Conservation (phyloP, 2,888 invertebrate genomes). For the Morinoia aosen region DNA sequence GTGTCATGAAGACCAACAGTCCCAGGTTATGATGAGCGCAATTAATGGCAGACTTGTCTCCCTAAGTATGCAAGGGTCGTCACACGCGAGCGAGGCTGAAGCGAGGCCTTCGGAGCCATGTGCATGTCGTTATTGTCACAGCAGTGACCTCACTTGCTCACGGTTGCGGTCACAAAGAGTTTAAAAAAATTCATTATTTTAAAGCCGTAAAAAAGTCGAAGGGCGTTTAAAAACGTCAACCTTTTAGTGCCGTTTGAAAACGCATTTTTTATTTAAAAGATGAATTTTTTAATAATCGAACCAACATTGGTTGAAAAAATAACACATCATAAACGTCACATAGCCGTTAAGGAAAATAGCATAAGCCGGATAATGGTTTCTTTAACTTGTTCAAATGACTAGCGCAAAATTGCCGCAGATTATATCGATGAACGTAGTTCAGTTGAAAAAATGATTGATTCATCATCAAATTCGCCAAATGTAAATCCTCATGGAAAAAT, state of each 20-base stretch:
- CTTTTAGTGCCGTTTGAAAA: not conserved
- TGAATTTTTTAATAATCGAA: not conserved
- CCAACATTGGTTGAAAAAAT: not conserved
- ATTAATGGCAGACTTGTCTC: not conserved
- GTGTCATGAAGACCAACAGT: not conserved
- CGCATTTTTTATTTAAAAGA: not conserved
- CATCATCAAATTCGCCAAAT: no score
- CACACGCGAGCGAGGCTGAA: not conserved
- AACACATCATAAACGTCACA: not conserved
- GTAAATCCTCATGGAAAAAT: no score
- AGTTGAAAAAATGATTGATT: no score
- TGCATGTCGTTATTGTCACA: constrained; percentile 3
- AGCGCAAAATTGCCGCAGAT: no score
- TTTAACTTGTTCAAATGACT: no score
- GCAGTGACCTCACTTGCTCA: not conserved
- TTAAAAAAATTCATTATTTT: not conserved
- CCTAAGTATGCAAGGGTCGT: not conserved
- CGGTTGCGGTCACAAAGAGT: not conserved
- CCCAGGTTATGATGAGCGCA: not conserved
- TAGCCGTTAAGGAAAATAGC: no score
- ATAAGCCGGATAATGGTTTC: no score
- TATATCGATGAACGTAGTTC: no score
- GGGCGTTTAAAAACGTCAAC: not conserved
- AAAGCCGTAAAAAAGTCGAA: not conserved
- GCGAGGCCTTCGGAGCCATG: not conserved